Base-by-base conservation (phyloP, 2,888 invertebrate species). In the Catocala sponsa region DNA sequence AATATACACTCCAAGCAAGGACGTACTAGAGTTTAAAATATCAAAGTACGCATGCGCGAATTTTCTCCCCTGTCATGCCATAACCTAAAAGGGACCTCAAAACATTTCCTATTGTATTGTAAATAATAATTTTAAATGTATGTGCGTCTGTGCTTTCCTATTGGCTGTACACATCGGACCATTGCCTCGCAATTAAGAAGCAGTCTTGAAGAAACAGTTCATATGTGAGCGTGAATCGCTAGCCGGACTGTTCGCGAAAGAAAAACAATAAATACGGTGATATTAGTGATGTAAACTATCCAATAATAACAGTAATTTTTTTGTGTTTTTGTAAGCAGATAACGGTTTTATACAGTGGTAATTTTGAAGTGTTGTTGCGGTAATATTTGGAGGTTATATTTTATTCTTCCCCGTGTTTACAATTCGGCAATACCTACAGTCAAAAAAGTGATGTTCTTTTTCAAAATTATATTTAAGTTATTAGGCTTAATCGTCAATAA, bases 141-240 rank as follows among this genome's bases (percentile, higher is more conserved):
- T 62, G 48, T 47, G 66, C 63, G 69, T 68, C 74, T 63, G 63
- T 59, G 48, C 44, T 32, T 68, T 64, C 66, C 72, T 53, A 84
- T 85, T 84, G 84, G 84, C 70, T 70, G 73, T 49, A 44, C 64
- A 41, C 58, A 80, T 86, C 84, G 80, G 51, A 81, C 82, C 78
- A 87, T 81, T 64, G 69, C 66, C 51, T 56, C 62, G 67, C 70
- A 83, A 86, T 85, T 82, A 80, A 76, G 63, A 67, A 70, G 60
- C 63, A 42, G n/a, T 46, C 38, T 32, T 35, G 49, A 12, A 58
- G 49, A 63, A 66, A 68, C 51, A 41, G 44, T 47, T 49, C 64
- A 13, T 7, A 38, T 38, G 35, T 9, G 35, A 38, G 35, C 6
- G 43, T 42, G 62, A 72, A 65, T 38, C 35, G 6, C 4, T 44